These are phyloP conservation scores for Apolygus lucorum DNA, from an alignment of 1,140 invertebrate genomes.

Conservation along the genomic window DNA sequence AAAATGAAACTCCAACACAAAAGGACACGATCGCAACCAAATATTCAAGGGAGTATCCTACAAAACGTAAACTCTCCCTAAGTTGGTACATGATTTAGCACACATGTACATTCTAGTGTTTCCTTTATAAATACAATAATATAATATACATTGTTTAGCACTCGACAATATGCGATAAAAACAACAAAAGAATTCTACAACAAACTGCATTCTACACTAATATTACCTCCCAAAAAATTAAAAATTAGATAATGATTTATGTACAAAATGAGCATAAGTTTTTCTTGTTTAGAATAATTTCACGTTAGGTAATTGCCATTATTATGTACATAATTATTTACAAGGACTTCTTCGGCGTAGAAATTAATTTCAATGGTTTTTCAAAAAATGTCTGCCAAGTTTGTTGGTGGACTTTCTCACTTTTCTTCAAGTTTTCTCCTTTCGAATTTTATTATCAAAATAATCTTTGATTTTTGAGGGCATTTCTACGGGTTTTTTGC, in stretches of 20 bases:
- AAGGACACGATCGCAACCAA: background rate
- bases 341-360: background rate
- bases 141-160: background rate
- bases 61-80: background rate
- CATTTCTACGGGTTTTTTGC: background rate
- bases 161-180: background rate
- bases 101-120: background rate
- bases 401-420: too few species aligned
- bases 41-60: background rate
- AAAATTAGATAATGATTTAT: background rate
- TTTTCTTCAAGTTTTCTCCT: too few species aligned
- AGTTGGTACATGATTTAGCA: background rate
- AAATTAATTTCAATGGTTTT: background rate
- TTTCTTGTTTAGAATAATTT: background rate
- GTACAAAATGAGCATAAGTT: background rate
- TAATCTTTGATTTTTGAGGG: background rate
- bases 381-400: background rate
- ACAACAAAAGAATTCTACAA: background rate
- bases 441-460: background rate
- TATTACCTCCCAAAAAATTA: background rate
- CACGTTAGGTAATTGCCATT: background rate
- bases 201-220: background rate
- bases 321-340: background rate
- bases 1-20: background rate
- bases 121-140: background rate